phyloP scores from a whole-genome alignment of 2,888 invertebrate species.

The Carterocephalus palaemon region DNA sequence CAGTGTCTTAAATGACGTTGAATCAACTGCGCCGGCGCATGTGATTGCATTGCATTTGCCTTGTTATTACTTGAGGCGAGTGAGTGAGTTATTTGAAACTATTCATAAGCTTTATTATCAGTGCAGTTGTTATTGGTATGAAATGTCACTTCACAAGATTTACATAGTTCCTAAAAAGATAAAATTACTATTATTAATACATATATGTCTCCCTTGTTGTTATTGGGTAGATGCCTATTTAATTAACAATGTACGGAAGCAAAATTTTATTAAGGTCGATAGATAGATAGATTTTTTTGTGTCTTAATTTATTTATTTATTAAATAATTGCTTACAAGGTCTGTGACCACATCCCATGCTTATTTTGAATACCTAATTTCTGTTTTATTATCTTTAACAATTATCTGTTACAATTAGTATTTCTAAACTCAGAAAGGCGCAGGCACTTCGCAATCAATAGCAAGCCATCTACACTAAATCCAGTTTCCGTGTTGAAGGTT shows the following conservation, averaged over 20 bases:
- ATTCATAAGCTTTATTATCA: slow-evolving; percentile 34
- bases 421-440: too few relatives aligned
- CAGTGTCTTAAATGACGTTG: slow-evolving; percentile 52
- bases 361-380: too few relatives aligned
- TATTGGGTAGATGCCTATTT: neutral
- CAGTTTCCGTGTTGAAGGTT: slow-evolving; percentile 53
- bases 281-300: too few relatives aligned
- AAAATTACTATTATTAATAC: too few relatives aligned
- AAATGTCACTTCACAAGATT: slow-evolving; percentile 8
- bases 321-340: neutral
- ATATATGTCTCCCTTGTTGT: too few relatives aligned
- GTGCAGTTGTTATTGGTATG: slow-evolving; percentile 18
- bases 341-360: too few relatives aligned
- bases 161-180: slow-evolving; percentile 4
- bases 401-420: too few relatives aligned
- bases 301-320: too few relatives aligned
- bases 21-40: slow-evolving; percentile 63
- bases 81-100: slow-evolving; percentile 42
- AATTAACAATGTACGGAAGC: neutral
- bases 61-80: slow-evolving; percentile 52
- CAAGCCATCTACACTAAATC: slow-evolving; percentile 37
- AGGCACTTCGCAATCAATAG: too few relatives aligned
- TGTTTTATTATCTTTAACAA: too few relatives aligned
- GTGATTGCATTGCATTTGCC: slow-evolving; percentile 61
- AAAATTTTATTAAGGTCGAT: neutral